Conservation (phyloP, 2,888 invertebrate genomes). For the Arctia plantaginis region DNA sequence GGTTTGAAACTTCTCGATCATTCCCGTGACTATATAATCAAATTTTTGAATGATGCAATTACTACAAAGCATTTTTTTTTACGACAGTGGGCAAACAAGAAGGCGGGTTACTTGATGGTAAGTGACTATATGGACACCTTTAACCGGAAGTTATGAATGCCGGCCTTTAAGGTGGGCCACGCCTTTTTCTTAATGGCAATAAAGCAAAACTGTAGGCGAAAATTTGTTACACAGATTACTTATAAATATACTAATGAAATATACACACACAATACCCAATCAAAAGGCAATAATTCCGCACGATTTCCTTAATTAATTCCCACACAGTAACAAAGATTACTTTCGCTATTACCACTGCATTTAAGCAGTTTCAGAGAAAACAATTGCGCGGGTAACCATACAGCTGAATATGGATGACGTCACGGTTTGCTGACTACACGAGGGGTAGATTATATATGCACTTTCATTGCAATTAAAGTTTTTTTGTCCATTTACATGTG, state of each 20-base stretch:
- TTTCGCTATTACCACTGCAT: slow-evolving; percentile 6
- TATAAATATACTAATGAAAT: not conserved
- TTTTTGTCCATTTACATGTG: not conserved
- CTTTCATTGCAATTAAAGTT: not conserved
- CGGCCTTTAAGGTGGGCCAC: too few species aligned
- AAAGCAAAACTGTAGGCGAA: too few species aligned
- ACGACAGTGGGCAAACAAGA: too few species aligned
- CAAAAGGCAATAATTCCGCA: not conserved
- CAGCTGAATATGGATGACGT: slow-evolving; percentile 8
- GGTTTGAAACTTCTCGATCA: not conserved
- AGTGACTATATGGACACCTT: too few species aligned
- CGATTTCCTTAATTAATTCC: slow-evolving; percentile 4
- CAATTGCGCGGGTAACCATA: slow-evolving; percentile 5
- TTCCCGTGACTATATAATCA: not conserved
- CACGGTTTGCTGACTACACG: slow-evolving; percentile 1
- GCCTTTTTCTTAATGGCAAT: too few species aligned
- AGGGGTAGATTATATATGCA: not conserved
- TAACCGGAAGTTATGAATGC: too few species aligned
- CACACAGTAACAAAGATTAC: not conserved
- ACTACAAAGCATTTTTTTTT: too few species aligned
- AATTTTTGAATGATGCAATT: too few species aligned
- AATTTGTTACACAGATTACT: too few species aligned
- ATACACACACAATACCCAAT: not conserved
- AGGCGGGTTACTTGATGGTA: too few species aligned
- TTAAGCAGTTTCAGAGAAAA: slow-evolving; percentile 7